phyloP scores from a whole-genome alignment of 2,797 vertebrate species.

The Buphagus erythrorhynchus region DNA sequence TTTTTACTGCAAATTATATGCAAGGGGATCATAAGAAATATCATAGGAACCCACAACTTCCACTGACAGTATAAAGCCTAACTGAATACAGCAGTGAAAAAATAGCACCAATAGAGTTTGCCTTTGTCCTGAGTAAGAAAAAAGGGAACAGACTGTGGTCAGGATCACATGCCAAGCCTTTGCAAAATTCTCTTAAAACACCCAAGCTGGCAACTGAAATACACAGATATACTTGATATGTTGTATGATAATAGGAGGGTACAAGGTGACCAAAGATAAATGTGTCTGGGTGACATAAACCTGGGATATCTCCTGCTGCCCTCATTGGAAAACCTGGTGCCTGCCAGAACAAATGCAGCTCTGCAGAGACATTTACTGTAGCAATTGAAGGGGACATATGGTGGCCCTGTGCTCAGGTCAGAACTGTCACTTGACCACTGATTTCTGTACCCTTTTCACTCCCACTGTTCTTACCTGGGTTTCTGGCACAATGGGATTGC shows the following conservation, averaged over 20 bases:
- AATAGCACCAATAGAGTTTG: background rate
- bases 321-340: background rate
- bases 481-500: constrained; percentile 95
- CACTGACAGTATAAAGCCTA: constrained; percentile 30
- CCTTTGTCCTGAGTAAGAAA: constrained; percentile 29
- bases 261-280: background rate
- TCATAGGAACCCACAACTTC: constrained; percentile 32
- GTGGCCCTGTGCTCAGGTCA: background rate
- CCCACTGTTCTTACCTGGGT: constrained; percentile 86
- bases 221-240: background rate
- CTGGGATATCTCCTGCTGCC: background rate
- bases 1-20: constrained; percentile 51
- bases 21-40: constrained; percentile 24
- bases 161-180: background rate
- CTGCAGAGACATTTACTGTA: background rate
- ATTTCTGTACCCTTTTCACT: background rate
- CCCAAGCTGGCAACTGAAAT: background rate
- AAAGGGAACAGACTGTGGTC: background rate
- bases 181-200: background rate
- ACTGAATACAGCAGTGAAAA: constrained; percentile 25
- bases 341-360: background rate
- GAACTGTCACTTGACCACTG: background rate
- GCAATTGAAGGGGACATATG: background rate
- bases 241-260: background rate
- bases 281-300: background rate